Base-by-base conservation (phyloP, 2,888 invertebrate genomes). In the Mimumesa dahlbomi region DNA sequence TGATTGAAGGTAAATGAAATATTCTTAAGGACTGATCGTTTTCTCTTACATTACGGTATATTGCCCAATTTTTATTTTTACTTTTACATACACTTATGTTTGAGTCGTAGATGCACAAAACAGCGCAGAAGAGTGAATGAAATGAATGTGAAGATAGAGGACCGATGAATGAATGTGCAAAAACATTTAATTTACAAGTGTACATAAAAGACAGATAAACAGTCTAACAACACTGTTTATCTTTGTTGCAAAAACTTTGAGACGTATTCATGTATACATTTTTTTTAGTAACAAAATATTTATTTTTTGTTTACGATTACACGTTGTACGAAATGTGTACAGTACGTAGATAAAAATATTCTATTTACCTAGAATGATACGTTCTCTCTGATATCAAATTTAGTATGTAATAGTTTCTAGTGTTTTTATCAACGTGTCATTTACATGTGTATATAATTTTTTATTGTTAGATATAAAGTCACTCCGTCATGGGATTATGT, bases 1-100 rank as follows among this genome's bases (percentile, higher is more conserved):
- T 73, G 57, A 65, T 67, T 19, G 61, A 79, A 83, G 83, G 83
- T 83, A 83, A 83, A 82, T 83, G 71, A 71, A 81, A 73, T 76
- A 63, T 78, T 78, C 59, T 81, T 77, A 77, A 79, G 67, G 77
- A 75, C 76, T 76, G 74, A 75, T 61, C 77, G 64, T 75, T 78
- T 77, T 76, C 63, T 78, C 70, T 75, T 66, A 73, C 31, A 66
- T 70, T 70, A 62, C 64, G 69, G 54, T 66, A 77, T 68, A 71
- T 56, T 59, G 62, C 67, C 54, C 69, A 62, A 16, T 63, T 67
- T 69, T 70, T 62, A 66, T 70, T 75, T 77, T 76, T 71, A 48
- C 66, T 59, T 65, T 65, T 69, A 54, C 18, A 69, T 56, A 59
- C 53, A 69, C 59, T 48, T 69, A 49, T 59, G 46, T 45, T 73